Conservation (phyloP, 1,140 invertebrate genomes). For the Drosophila oshimai region DNA sequence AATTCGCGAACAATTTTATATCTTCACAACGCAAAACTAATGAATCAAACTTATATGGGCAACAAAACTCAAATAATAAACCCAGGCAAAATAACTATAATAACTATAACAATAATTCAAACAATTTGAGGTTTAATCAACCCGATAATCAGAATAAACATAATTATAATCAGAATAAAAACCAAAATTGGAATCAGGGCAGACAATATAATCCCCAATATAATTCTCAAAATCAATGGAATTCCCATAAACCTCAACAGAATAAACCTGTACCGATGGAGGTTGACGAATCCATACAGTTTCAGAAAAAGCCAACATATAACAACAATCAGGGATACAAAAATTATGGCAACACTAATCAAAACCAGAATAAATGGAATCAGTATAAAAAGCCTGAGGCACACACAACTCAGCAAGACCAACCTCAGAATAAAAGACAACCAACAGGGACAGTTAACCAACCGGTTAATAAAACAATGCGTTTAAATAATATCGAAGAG, state of each 20-base stretch:
- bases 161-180: neutral
- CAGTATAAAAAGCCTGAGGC: neutral
- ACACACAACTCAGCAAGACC: neutral
- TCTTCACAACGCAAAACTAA: neutral
- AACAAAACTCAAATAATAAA: neutral
- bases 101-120: neutral
- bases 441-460: neutral
- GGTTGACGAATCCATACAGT: neutral
- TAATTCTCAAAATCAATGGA: neutral
- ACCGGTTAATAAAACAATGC: neutral
- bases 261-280: neutral
- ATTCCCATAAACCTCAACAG: neutral
- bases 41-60: neutral
- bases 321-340: neutral
- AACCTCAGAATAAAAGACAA: neutral
- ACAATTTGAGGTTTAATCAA: neutral
- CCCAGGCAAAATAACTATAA: neutral
- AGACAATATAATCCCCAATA: neutral
- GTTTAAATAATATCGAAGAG: neutral
- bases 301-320: neutral
- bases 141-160: neutral
- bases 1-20: neutral
- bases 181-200: no score
- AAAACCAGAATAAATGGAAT: neutral
- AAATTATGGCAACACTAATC: neutral